Percentiles rank a stretch among this genome's conserved stretches.
phyloP scores from a whole-genome alignment of 2,797 vertebrate species.

The Heliangelus exortis region DNA sequence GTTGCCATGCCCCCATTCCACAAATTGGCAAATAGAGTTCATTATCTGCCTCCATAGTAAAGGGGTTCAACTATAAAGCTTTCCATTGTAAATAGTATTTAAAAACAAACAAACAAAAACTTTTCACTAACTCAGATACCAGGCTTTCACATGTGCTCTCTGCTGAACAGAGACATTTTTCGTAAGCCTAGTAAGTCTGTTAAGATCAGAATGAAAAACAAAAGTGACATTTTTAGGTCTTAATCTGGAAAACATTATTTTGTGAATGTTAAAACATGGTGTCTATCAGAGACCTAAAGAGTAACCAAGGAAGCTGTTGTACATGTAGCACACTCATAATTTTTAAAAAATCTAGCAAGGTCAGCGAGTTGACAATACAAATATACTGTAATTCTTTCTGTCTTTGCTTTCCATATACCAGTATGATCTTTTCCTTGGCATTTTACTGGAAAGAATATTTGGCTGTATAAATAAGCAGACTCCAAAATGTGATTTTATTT shows the following conservation, averaged over 20 bases:
- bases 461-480: background rate
- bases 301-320: background rate
- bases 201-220: background rate
- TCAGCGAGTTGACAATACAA: background rate
- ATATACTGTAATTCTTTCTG: background rate
- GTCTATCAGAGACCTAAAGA: background rate
- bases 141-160: background rate
- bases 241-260: background rate
- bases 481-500: slow-evolving; percentile 10
- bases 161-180: background rate
- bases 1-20: background rate
- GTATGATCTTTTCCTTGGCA: background rate
- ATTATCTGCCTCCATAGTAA: background rate
- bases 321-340: background rate
- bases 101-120: too few relatives aligned
- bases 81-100: background rate
- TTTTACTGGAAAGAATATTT: slow-evolving; percentile 14
- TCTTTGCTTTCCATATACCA: background rate
- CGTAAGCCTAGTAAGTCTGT: background rate
- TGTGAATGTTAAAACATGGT: background rate
- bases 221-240: background rate
- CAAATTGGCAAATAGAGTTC: background rate
- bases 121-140: background rate
- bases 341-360: background rate
- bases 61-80: background rate